These are phyloP conservation scores for Gymnothorax javanicus DNA, from an alignment of 2,797 vertebrate genomes.

Conservation along the genomic window DNA sequence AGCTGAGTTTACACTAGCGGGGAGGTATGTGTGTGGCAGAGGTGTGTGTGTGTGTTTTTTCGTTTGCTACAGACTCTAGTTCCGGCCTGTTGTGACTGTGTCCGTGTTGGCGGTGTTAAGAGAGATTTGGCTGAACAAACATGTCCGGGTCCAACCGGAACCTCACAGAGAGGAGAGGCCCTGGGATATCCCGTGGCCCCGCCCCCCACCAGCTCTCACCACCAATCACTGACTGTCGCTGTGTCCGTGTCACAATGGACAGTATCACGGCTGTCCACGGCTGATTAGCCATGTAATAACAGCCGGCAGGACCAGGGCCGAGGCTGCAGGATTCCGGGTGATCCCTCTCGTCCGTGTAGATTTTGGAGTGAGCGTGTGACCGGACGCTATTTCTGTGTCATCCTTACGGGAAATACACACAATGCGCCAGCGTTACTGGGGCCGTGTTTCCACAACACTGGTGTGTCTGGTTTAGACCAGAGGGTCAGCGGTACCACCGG, in stretches of 20 bases:
- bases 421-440: background rate
- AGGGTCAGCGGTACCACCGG: background rate
- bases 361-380: conserved; percentile 6
- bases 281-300: conserved; percentile 15
- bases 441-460: background rate
- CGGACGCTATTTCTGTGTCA: background rate
- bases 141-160: background rate
- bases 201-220: background rate
- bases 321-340: background rate
- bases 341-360: background rate
- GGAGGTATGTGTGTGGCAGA: background rate
- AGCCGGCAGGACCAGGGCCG: background rate
- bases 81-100: background rate
- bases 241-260: background rate
- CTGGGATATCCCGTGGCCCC: background rate
- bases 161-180: background rate
- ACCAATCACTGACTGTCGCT: background rate
- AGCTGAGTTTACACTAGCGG: background rate
- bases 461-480: background rate
- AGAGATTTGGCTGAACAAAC: conserved; percentile 11
- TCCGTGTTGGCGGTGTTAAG: background rate
- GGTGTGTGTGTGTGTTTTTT: background rate
- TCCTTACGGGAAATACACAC: background rate
- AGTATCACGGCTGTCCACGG: background rate
- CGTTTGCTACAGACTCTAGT: background rate